These are phyloP conservation scores for Phalera bucephala DNA, from an alignment of 2,888 invertebrate genomes.

Conservation along the genomic window DNA sequence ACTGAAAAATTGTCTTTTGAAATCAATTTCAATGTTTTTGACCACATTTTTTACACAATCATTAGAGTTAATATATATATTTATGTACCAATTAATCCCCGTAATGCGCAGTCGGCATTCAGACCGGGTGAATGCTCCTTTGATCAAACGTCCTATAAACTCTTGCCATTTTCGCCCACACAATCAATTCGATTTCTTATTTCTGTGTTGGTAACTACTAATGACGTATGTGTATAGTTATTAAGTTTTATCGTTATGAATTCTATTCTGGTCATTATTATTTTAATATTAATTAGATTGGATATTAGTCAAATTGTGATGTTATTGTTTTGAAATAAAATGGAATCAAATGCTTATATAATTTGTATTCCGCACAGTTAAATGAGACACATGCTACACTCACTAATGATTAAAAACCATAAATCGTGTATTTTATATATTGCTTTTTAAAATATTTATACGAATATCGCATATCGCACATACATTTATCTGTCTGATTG, in stretches of 20 bases:
- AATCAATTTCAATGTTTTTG: too few species aligned
- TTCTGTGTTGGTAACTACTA: background rate
- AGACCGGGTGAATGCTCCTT: slow-evolving; percentile 16
- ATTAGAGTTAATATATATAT: background rate
- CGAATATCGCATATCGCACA: too few species aligned
- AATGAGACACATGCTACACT: too few species aligned
- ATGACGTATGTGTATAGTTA: background rate
- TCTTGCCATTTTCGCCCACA: slow-evolving; percentile 10
- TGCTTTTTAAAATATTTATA: too few species aligned
- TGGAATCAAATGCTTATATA: too few species aligned
- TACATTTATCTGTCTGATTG: too few species aligned
- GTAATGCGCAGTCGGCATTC: slow-evolving; percentile 7
- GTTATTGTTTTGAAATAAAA: too few species aligned
- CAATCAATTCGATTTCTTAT: background rate
- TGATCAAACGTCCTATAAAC: slow-evolving; percentile 25
- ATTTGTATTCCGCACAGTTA: too few species aligned
- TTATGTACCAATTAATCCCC: background rate
- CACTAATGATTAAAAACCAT: too few species aligned
- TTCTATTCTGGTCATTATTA: slow-evolving; percentile 1
- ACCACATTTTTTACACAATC: background rate
- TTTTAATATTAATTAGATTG: slow-evolving; percentile 1
- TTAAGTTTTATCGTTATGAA: background rate
- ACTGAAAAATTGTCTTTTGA: too few species aligned
- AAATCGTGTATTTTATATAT: too few species aligned
- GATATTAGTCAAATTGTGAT: background rate